phyloP scores from a whole-genome alignment of 2,888 invertebrate species.

The Hoplodrina blanda region DNA sequence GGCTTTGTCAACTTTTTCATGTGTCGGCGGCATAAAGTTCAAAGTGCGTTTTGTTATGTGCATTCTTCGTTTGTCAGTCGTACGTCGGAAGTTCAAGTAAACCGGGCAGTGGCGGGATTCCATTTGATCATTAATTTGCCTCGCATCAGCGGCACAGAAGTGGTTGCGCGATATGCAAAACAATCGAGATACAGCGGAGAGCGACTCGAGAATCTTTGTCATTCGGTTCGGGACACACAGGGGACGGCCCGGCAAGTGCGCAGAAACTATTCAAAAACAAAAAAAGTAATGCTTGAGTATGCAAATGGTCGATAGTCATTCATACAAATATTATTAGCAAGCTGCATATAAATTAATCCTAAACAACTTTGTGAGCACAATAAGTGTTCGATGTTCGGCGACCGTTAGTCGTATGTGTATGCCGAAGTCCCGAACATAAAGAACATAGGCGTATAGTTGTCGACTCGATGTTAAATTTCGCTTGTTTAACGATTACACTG shows the following conservation, averaged over 20 bases:
- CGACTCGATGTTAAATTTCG: conserved; percentile 71
- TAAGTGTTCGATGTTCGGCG: conserved; percentile 43
- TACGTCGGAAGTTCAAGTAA: conserved; percentile 76
- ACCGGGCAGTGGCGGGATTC: conserved; percentile 78
- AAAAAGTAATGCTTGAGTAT: conserved; percentile 37
- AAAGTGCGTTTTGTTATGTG: conserved; percentile 67
- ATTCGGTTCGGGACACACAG: conserved; percentile 66
- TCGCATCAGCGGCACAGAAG: conserved; percentile 78
- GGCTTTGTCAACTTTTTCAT: conserved; percentile 71
- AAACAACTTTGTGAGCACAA: conserved; percentile 37
- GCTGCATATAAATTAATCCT: conserved; percentile 49
- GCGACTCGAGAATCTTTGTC: conserved; percentile 69
- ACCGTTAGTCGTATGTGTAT: conserved; percentile 60
- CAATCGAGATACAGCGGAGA: conserved; percentile 84
- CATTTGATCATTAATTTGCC: conserved; percentile 87
- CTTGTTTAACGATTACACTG: conserved; percentile 72
- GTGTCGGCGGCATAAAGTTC: conserved; percentile 70
- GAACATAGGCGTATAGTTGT: conserved; percentile 63
- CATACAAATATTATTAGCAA: conserved; percentile 46
- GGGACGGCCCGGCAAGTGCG: conserved; percentile 43
- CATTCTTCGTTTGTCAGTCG: conserved; percentile 65
- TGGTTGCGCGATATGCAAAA: conserved; percentile 87
- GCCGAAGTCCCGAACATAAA: conserved; percentile 42
- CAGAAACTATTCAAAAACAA: conserved; percentile 50
- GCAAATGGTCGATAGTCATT: conserved; percentile 38